phyloP scores from a whole-genome alignment of 1,140 invertebrate genomes.

The Trypoxylus dichotomus region DNA sequence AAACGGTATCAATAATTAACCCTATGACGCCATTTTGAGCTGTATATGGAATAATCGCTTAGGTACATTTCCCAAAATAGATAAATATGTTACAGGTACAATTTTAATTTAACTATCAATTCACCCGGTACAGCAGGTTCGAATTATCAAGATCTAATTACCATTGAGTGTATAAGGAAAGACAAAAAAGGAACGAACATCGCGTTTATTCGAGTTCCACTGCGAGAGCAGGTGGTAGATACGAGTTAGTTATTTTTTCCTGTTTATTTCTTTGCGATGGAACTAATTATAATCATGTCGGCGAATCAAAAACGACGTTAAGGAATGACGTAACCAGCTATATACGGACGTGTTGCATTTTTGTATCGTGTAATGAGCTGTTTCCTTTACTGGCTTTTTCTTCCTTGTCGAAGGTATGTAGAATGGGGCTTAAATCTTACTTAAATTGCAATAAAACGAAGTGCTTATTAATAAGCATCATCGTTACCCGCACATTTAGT shows the following conservation, averaged over 20 bases:
- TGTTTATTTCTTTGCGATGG: neutral
- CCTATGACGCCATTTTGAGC: neutral
- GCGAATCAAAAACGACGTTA: neutral
- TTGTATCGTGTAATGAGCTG: neutral
- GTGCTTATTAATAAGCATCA: too few species aligned
- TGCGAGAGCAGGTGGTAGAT: neutral
- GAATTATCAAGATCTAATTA: neutral
- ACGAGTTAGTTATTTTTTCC: neutral
- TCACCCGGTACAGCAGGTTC: neutral
- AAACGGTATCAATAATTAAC: neutral
- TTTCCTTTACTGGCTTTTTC: neutral
- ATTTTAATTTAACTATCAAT: conserved; percentile 1
- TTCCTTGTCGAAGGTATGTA: neutral
- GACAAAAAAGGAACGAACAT: neutral
- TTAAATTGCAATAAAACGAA: too few species aligned
- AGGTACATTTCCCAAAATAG: neutral
- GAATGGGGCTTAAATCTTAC: too few species aligned
- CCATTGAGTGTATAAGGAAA: neutral
- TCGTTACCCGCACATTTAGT: too few species aligned
- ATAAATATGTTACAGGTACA: neutral
- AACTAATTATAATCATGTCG: conserved; percentile 7
- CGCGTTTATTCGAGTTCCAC: neutral
- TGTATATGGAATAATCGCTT: neutral
- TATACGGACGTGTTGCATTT: neutral
- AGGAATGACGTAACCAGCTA: neutral